Evolutionary conservation across 2,113 vertebrate species (phyloP).

Genomic region (Pangasianodon gigas): DNA sequence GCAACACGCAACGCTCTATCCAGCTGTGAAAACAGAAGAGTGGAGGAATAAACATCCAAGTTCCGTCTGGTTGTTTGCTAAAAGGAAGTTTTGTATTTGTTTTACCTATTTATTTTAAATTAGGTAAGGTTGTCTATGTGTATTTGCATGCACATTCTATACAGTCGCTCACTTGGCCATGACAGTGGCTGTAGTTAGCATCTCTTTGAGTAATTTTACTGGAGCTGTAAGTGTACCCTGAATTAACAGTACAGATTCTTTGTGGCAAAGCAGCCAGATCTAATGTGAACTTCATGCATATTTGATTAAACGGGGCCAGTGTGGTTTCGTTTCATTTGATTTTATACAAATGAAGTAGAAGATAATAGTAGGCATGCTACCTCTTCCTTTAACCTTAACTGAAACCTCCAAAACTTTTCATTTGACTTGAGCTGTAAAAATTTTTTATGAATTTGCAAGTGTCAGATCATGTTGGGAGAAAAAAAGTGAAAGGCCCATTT

Average conservation of each 20-base stretch:
- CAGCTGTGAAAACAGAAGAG: no score
- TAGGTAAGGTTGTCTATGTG: no score
- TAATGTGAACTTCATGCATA: neutral
- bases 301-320: neutral
- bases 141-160: neutral
- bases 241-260: neutral
- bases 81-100: no score
- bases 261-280: neutral
- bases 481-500: neutral
- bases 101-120: no score
- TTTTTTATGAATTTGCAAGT: neutral
- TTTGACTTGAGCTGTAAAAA: neutral
- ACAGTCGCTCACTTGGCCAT: neutral
- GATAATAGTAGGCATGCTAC: neutral
- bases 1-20: neutral
- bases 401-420: neutral
- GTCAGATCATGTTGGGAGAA: neutral
- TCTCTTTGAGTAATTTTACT: neutral
- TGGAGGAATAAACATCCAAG: no score
- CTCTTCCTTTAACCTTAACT: neutral
- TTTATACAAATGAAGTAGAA: neutral
- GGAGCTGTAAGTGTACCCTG: neutral
- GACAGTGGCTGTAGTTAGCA: neutral
- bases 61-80: no score
- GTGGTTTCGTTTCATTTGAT: neutral